Evolutionary conservation across 2,888 invertebrate species (phyloP), one percentile per base, ranked within the genome.

Genomic region (Oscheius myriophilus): DNA sequence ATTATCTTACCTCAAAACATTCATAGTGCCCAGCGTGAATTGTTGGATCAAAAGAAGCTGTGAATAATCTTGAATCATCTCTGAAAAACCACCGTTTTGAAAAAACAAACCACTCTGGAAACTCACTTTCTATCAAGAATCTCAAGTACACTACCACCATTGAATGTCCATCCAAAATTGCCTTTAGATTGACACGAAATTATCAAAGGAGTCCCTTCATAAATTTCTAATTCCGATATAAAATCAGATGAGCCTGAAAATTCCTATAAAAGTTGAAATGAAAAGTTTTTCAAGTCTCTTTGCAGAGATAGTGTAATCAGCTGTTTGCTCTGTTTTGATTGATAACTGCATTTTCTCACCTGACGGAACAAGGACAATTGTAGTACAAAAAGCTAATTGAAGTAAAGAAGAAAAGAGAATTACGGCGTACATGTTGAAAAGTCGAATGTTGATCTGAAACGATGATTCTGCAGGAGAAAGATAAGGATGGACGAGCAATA

Each of bases 131-230:
- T 16, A 49, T 21, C 49, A 2, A 49, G 18, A 49, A 49, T n/a
- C 16, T 43, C 21, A 42, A 16, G 46, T n/a, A 25, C 26, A 11
- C 18, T 49, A 25, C 49, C 39, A 26, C 61, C 61, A 33, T 61
- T 61, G 18, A 33, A 61, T 1, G 18, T 14, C 61, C 61, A 61
- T 25, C n/a, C 33, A 21, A 46, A n/a, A 2, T 33, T 23, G 18
- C 26, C 46, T 18, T 26, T 61, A n/a, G 46, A n/a, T 23, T n/a
- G 39, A 49, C 61, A 61, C n/a, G 25, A 21, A n/a, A 61, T 61
- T 61, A 49, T 61, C 49, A 61, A 49, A 26, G 23, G 25, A 16
- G 61, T 46, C 49, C 61, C 61, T 46, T 61, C 61, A 16, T 39
- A 46, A 3, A 61, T 39, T n/a, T 25, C 16, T 14, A 46, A 16